Evolutionary conservation across 64 coral and sea anemone species (phyloP).

Genomic region (Montipora efflorescens): DNA sequence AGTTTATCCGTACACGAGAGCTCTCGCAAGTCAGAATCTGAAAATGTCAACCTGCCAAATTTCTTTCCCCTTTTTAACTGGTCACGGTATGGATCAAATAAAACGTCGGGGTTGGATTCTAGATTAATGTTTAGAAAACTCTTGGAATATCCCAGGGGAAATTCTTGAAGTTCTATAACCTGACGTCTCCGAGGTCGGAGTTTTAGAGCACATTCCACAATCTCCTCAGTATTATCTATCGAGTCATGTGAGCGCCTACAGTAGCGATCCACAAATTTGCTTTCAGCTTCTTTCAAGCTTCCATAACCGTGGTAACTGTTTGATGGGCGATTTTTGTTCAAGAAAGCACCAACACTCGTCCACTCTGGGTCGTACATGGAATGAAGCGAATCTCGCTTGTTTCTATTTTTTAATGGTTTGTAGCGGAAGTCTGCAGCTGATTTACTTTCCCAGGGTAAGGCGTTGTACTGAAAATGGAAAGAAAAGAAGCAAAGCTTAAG

Average conservation of each 20-base stretch:
- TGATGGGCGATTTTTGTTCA: constrained; percentile 30
- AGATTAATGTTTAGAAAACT: constrained; percentile 36
- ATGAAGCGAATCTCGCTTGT: constrained; percentile 9
- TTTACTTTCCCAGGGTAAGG: neutral
- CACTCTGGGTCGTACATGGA: constrained; percentile 27
- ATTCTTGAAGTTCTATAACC: constrained; percentile 41
- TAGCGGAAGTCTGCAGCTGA: neutral
- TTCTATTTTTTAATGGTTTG: constrained; percentile 1
- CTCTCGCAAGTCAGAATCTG: constrained; percentile 29
- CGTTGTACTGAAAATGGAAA: neutral
- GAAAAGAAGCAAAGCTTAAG: neutral
- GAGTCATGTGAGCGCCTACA: constrained; percentile 43
- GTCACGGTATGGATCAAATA: constrained; percentile 32
- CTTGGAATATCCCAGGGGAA: constrained; percentile 38
- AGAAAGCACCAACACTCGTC: constrained; percentile 38
- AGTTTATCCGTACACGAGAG: constrained; percentile 16
- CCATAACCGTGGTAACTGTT: constrained; percentile 7
- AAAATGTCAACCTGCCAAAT: constrained; percentile 23
- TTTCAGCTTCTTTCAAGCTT: constrained; percentile 15
- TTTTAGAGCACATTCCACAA: constrained; percentile 17
- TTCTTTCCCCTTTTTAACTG: neutral
- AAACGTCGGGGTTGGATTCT: constrained; percentile 20
- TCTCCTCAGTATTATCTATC: neutral
- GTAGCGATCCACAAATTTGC: constrained; percentile 26
- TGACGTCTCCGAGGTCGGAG: constrained; percentile 28